Percentiles rank a stretch among this genome's conserved stretches.
Conservation (phyloP, 2,113 vertebrate species). For the Ammodramus savannarum region DNA sequence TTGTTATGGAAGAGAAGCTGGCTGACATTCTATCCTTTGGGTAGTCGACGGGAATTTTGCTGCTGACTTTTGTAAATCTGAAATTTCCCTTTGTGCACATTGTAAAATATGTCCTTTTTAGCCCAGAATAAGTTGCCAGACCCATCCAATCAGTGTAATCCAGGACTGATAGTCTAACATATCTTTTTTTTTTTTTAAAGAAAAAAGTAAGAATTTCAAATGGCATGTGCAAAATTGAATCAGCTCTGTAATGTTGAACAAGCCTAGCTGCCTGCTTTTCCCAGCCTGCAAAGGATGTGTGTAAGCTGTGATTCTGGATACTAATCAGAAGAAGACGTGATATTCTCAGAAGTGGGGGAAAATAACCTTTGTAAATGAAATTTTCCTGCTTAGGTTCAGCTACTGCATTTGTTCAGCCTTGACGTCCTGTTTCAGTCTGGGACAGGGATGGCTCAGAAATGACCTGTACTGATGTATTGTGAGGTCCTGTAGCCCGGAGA, state of each 20-base stretch:
- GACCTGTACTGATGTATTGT: background rate
- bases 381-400: background rate
- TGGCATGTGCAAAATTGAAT: background rate
- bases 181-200: background rate
- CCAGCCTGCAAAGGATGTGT: no score
- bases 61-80: background rate
- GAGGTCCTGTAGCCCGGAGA: rapidly evolving
- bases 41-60: background rate
- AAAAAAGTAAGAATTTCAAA: background rate
- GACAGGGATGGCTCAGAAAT: background rate
- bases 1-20: background rate
- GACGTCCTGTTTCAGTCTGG: background rate
- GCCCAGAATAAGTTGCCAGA: background rate
- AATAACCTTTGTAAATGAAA: background rate
- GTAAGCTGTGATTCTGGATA: background rate
- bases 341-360: background rate
- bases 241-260: background rate
- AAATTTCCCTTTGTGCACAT: background rate
- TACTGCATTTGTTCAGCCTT: background rate
- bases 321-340: background rate
- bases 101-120: background rate
- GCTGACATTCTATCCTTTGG: background rate
- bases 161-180: background rate
- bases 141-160: background rate
- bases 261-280: background rate